Conservation (phyloP, 2,888 invertebrate genomes). For the Sthenelais limicola region DNA sequence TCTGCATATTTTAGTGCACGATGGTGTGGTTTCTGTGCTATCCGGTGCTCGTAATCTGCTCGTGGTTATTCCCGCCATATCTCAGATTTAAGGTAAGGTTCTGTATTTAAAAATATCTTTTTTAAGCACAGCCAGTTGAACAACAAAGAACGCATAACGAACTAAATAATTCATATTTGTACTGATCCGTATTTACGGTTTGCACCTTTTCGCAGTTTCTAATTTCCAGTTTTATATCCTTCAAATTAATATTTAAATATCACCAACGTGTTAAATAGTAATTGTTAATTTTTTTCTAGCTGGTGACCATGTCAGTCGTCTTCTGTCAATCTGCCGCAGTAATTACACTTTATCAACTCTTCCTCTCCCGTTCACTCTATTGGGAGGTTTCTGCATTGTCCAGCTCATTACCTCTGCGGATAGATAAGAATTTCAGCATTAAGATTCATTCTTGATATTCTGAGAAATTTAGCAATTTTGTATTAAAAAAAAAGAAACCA, state of each 20-base stretch:
- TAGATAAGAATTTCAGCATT: slow-evolving; percentile 54
- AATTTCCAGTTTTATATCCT: too few relatives aligned
- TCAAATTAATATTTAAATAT: too few relatives aligned
- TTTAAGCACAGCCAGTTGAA: too few relatives aligned
- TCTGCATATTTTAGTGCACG: slow-evolving; percentile 63
- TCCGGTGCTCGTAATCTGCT: slow-evolving; percentile 59
- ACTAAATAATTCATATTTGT: too few relatives aligned
- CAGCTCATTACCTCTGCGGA: slow-evolving; percentile 62
- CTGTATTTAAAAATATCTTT: background rate
- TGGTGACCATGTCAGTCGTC: slow-evolving; percentile 64
- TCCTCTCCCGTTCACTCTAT: slow-evolving; percentile 66
- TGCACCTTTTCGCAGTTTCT: too few relatives aligned
- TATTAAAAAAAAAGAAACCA: too few relatives aligned
- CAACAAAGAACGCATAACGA: too few relatives aligned
- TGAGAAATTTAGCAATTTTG: too few relatives aligned
- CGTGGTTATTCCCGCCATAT: slow-evolving; percentile 61
- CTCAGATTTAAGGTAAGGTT: slow-evolving; percentile 62
- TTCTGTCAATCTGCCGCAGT: slow-evolving; percentile 62
- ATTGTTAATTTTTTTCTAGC: slow-evolving; percentile 54
- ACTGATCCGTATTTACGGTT: too few relatives aligned
- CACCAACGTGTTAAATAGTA: too few relatives aligned
- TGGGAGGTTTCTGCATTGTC: slow-evolving; percentile 69
- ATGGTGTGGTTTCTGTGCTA: slow-evolving; percentile 69
- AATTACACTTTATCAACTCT: slow-evolving; percentile 60
- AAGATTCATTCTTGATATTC: slow-evolving; percentile 38